Evolutionary conservation across 2,797 vertebrate species (phyloP).

Genomic region (Poeciliopsis paucimaculata): DNA sequence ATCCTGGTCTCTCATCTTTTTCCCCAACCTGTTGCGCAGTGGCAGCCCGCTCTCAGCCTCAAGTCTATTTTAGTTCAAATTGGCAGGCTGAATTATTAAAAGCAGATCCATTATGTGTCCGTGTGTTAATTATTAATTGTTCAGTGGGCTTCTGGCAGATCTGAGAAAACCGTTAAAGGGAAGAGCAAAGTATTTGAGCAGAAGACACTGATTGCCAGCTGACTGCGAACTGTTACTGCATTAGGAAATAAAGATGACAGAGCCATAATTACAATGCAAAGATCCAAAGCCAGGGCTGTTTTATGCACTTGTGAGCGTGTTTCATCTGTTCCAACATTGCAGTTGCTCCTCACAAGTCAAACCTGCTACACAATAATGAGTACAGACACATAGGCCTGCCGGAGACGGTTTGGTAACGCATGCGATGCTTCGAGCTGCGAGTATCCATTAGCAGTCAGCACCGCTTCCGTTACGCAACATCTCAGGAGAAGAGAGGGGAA

Average conservation of each 20-base stretch:
- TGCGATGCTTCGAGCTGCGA: constrained; percentile 12
- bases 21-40: constrained; percentile 66
- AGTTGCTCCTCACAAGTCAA: constrained; percentile 14
- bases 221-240: constrained; percentile 50
- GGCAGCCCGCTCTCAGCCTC: constrained; percentile 56
- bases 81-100: constrained; percentile 79
- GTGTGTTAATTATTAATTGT: constrained; percentile 81
- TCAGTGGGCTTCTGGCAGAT: constrained; percentile 64
- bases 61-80: constrained; percentile 77
- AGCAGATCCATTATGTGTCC: constrained; percentile 74
- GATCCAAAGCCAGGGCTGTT: constrained; percentile 27
- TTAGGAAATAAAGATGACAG: constrained; percentile 54
- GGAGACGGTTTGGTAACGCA: constrained; percentile 22
- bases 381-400: constrained; percentile 8
- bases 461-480: constrained; percentile 62
- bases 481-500: constrained; percentile 51
- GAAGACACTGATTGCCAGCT: constrained; percentile 53
- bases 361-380: constrained; percentile 10
- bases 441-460: constrained; percentile 57
- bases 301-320: background rate
- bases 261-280: constrained; percentile 8
- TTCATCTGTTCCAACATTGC: constrained; percentile 6
- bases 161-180: constrained; percentile 61
- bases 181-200: constrained; percentile 41
- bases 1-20: constrained; percentile 39